Evolutionary conservation across 2,888 invertebrate genomes (phyloP), one percentile per base, ranked within the genome.

Genomic region (Hymenopus coronatus): DNA sequence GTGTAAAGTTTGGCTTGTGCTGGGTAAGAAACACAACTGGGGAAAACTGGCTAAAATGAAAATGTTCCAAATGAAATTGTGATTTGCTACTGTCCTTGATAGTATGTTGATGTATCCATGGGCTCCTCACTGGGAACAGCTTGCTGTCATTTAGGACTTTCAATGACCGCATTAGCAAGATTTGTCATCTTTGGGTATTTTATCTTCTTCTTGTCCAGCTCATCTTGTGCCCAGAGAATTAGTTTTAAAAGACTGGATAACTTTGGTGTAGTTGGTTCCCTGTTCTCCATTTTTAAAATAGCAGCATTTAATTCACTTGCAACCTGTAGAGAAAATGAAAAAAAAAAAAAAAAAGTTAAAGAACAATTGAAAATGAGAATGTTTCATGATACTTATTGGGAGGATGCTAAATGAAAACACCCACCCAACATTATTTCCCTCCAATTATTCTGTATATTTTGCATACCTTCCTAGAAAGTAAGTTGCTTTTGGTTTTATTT

Each of bases 231-330:
- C 99, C 99, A 99, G 85, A 99, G 94, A 91, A 99, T 97, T 93
- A 99, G 95, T 93, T 98, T 98, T 20, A 99, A 94, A 27, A 99
- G 94, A 92, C 97, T 98, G 92, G 98, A 98, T 89, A 99, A 94
- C 93, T 98, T 97, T 3, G 99, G 98, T 89, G 97, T 97, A 1
- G 98, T 98, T 87, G 97, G 96, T 92, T 98, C 98, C 92, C 97
- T 96, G 92, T 98, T 97, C 93, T 99, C 98, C 94, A 97, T 97
- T 93, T 98, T 97, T 88, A 99, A 94, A 91, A 99, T 98, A n/a
- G 99, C 99, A 87, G 99, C 98, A 94, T 99, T 99, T 28, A 99
- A 95, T 94, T 99, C 99, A 94, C 98, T 98, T 30, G 99, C 99
- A 92, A 99, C 97, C 97, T 97, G 92, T 83, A 85, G 82, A 83